Percentiles rank a stretch among this genome's conserved stretches.
These are phyloP conservation scores for Peromyscus attwateri DNA, from an alignment of 2,797 vertebrate genomes.

Conservation along the genomic window DNA sequence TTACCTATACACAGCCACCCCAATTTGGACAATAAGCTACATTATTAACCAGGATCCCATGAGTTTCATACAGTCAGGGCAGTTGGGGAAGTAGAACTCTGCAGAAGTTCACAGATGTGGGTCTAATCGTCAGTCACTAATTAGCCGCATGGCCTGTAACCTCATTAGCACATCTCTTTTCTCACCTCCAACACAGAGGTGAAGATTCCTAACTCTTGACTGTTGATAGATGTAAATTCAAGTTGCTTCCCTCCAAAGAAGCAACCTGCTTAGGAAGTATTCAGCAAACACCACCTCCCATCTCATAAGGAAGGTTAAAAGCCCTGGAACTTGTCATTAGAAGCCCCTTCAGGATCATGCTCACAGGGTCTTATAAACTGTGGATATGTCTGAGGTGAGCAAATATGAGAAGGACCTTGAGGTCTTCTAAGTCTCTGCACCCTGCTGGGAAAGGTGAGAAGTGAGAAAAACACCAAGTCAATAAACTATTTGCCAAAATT, in stretches of 20 bases:
- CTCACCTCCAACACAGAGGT: neutral
- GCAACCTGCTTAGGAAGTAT: neutral
- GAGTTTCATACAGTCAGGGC: neutral
- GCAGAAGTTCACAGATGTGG: neutral
- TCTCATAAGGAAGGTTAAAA: neutral
- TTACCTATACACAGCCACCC: neutral
- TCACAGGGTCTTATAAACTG: conserved; percentile 53
- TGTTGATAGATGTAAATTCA: neutral
- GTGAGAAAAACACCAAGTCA: neutral
- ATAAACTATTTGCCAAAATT: conserved; percentile 55
- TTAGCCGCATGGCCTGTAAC: neutral
- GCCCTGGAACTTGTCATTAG: no score
- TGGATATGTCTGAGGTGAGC: conserved; percentile 26
- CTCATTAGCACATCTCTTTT: neutral
- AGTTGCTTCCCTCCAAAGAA: neutral
- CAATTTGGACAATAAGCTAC: neutral
- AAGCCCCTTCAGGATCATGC: neutral
- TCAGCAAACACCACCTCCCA: neutral
- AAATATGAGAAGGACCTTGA: neutral
- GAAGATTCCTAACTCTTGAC: neutral
- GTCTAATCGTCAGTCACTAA: neutral
- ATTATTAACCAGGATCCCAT: neutral
- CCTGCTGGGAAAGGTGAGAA: neutral
- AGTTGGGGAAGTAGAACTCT: neutral
- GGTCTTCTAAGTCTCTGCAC: neutral